phyloP scores from a whole-genome alignment of 1,140 invertebrate genomes.

The Maniola jurtina region DNA sequence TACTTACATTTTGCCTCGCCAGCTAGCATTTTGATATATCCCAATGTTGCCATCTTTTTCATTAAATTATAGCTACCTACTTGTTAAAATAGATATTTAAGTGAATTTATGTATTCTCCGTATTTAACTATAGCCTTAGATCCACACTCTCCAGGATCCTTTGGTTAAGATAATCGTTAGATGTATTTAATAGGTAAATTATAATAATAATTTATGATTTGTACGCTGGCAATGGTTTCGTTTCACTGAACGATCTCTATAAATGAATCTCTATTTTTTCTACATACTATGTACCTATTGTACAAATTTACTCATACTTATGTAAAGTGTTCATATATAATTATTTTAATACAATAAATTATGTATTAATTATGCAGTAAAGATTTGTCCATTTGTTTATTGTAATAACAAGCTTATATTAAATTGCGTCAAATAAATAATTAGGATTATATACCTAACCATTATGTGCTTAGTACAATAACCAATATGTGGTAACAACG shows the following conservation, averaged over 20 bases:
- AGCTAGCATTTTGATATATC: slow-evolving; percentile 2
- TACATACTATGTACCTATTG: slow-evolving; percentile 74
- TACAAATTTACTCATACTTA: slow-evolving; percentile 73
- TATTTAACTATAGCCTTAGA: not conserved
- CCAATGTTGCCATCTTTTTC: slow-evolving; percentile 3
- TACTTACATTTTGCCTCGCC: slow-evolving; percentile 6
- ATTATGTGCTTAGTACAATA: slow-evolving; percentile 42
- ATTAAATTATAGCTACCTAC: not conserved
- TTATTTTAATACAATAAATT: slow-evolving; percentile 54
- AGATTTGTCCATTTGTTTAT: slow-evolving; percentile 33
- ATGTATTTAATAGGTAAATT: slow-evolving; percentile 13
- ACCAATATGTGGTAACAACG: slow-evolving; percentile 14
- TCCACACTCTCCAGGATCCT: not conserved
- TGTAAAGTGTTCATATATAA: slow-evolving; percentile 71
- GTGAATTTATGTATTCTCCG: not conserved
- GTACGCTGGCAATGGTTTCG: slow-evolving; percentile 63
- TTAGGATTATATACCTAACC: slow-evolving; percentile 1
- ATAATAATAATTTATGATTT: slow-evolving; percentile 5
- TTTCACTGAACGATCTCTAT: slow-evolving; percentile 75
- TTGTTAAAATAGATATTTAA: slow-evolving; percentile 1
- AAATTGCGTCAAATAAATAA: slow-evolving; percentile 28
- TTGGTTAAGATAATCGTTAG: not conserved
- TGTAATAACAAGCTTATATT: slow-evolving; percentile 27
- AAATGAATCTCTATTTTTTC: slow-evolving; percentile 78
- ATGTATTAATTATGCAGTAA: slow-evolving; percentile 37